Conservation (phyloP, 2,888 invertebrate species). For the Monopis laevigella region DNA sequence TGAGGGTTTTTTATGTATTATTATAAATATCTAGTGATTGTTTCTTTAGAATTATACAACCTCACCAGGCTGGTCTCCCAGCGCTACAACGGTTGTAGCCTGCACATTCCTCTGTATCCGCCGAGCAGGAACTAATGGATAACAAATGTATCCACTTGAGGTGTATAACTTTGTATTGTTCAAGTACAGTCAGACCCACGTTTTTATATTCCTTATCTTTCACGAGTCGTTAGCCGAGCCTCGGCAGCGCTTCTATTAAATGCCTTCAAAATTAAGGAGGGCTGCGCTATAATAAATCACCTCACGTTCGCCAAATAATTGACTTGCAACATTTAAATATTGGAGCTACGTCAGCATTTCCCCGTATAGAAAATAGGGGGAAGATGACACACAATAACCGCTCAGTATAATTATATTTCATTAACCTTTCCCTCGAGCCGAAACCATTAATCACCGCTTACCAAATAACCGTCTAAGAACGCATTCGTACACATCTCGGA, state of each 20-base stretch:
- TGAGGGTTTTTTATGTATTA: no score
- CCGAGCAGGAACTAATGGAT: conserved; percentile 7
- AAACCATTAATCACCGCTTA: conserved; percentile 31
- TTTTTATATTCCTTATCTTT: conserved; percentile 27
- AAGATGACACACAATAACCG: neutral
- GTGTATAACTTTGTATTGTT: neutral
- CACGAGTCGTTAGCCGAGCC: conserved; percentile 31
- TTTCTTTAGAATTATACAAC: no score
- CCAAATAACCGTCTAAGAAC: conserved; percentile 24
- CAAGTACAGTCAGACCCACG: conserved; percentile 4
- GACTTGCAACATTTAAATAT: conserved; percentile 8
- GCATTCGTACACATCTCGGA: conserved; percentile 8
- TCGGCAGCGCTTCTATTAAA: conserved; percentile 1
- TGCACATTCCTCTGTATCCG: conserved; percentile 1
- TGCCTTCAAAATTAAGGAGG: conserved; percentile 20
- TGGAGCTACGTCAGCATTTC: neutral
- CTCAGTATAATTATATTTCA: conserved; percentile 19
- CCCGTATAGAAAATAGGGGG: neutral
- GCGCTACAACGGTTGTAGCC: no score
- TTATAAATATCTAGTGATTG: no score
- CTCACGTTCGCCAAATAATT: conserved; percentile 6
- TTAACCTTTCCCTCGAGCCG: conserved; percentile 26
- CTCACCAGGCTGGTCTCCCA: no score
- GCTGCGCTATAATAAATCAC: conserved; percentile 8
- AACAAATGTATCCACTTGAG: conserved; percentile 10